Conservation (phyloP, 2,888 invertebrate genomes). For the Pterostichus niger region DNA sequence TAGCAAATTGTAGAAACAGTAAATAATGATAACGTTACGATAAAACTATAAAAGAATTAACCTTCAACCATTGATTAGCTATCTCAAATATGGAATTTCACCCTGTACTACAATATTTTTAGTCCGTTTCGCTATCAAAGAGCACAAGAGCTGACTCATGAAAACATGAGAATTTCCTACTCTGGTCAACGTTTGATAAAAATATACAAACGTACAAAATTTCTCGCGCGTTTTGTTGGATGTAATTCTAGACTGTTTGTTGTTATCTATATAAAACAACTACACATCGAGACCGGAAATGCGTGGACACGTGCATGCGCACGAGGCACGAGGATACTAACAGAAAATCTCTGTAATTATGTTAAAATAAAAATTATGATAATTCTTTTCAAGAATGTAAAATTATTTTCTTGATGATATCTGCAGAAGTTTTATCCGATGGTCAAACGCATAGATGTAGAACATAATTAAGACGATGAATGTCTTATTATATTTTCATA, state of each 20-base stretch:
- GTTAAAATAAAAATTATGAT: slow-evolving; percentile 7
- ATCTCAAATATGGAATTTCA: slow-evolving; percentile 12
- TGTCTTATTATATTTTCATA: no score
- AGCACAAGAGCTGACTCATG: slow-evolving; percentile 4
- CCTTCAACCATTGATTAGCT: background rate
- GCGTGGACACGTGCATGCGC: slow-evolving; percentile 29
- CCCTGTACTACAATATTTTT: background rate
- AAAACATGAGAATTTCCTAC: slow-evolving; percentile 24
- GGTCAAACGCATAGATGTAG: background rate
- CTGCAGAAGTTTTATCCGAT: slow-evolving; percentile 3
- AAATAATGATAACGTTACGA: no score
- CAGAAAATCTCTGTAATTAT: slow-evolving; percentile 18
- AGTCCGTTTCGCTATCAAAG: no score
- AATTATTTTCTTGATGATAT: no score
- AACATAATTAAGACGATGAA: no score
- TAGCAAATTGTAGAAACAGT: no score
- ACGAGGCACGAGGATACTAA: slow-evolving; percentile 17
- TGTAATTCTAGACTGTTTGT: slow-evolving; percentile 28
- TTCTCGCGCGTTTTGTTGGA: background rate
- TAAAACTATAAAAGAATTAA: background rate
- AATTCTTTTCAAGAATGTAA: slow-evolving; percentile 7
- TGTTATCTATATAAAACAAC: slow-evolving; percentile 39
- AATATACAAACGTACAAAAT: slow-evolving; percentile 15
- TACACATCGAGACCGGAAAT: slow-evolving; percentile 27
- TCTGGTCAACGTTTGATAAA: slow-evolving; percentile 9